phyloP scores from a whole-genome alignment of 2,888 invertebrate species.

The Adelphocoris suturalis region DNA sequence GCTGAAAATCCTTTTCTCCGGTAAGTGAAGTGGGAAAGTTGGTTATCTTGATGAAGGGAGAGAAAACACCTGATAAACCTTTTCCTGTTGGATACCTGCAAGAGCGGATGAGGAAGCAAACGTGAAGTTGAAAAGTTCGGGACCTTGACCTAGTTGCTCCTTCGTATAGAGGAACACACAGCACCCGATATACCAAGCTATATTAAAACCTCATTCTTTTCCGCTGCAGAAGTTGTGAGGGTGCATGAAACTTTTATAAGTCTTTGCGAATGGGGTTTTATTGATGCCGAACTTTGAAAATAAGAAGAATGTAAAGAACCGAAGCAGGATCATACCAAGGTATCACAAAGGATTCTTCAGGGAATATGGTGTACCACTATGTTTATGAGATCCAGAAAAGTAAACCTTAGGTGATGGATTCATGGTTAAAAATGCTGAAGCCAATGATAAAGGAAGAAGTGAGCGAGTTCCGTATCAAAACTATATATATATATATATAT shows the following conservation, averaged over 20 bases:
- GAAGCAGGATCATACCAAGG: no score
- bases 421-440: no score
- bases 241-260: not conserved
- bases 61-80: not conserved
- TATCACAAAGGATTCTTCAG: no score
- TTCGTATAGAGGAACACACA: not conserved
- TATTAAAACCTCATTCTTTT: not conserved
- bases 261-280: not conserved
- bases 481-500: no score
- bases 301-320: not conserved
- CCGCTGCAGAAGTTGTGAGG: not conserved
- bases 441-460: no score
- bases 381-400: no score
- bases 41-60: constrained; percentile 3
- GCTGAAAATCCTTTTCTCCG: not conserved
- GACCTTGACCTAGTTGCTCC: constrained; percentile 1
- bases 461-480: no score
- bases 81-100: not conserved
- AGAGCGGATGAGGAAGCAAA: not conserved
- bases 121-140: not conserved
- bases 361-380: not conserved
- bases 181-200: not conserved
- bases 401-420: not conserved
- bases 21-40: no score
- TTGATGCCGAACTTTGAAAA: not conserved